A percentile compares a stretch with the other conserved stretches of the same genome.
Evolutionary conservation across 2,888 invertebrate genomes (phyloP).

Genomic region (Tetropium fuscum): DNA sequence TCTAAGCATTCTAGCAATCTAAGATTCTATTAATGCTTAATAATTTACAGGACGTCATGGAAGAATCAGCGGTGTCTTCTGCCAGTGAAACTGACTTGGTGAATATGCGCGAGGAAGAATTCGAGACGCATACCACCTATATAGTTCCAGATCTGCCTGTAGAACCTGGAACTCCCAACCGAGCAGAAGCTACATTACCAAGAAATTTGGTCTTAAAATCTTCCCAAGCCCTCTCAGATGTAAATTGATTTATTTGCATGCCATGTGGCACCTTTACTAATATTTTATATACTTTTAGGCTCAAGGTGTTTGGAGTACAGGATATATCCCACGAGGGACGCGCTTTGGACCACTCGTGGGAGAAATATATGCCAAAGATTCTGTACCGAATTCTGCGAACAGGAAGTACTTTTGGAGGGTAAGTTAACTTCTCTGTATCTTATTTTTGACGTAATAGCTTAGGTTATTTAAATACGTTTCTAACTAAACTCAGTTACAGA

Average conservation of each 20-base stretch:
- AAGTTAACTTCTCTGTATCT: constrained; percentile 69
- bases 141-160: constrained; percentile 92
- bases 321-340: constrained; percentile 97
- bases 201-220: constrained; percentile 91
- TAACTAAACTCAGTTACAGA: too few relatives aligned
- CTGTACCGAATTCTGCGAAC: constrained; percentile 83
- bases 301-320: constrained; percentile 97
- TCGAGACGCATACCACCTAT: constrained; percentile 93
- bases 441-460: too few relatives aligned
- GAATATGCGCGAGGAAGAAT: constrained; percentile 79
- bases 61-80: constrained; percentile 58
- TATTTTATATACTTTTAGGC: constrained; percentile 71
- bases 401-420: constrained; percentile 98
- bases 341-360: constrained; percentile 98
- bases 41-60: constrained; percentile 62
- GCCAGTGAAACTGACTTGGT: constrained; percentile 61
- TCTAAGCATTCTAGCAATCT: too few relatives aligned
- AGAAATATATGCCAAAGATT: constrained; percentile 77
- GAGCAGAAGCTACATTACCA: constrained; percentile 92
- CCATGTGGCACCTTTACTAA: background rate
- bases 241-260: constrained; percentile 66
- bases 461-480: too few relatives aligned
- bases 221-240: constrained; percentile 90
- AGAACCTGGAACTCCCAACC: constrained; percentile 80
- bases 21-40: too few relatives aligned